These are phyloP conservation scores for Drosophila merina DNA, from an alignment of 2,888 invertebrate genomes.

Conservation along the genomic window DNA sequence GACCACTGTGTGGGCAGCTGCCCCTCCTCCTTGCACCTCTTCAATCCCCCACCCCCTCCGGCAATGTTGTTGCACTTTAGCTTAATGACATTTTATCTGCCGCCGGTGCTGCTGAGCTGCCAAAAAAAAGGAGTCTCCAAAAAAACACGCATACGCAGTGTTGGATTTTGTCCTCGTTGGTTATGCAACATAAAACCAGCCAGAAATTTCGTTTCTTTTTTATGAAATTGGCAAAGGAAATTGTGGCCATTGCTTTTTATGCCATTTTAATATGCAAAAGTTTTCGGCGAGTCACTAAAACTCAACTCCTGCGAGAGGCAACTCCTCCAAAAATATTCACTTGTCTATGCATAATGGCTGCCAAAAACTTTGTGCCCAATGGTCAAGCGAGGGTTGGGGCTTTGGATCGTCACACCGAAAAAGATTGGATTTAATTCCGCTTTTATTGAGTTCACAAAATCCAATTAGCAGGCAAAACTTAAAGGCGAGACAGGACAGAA, in stretches of 20 bases:
- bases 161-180: conserved; percentile 54
- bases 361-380: conserved; percentile 54
- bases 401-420: conserved; percentile 65
- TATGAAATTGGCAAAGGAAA: conserved; percentile 81
- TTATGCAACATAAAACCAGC: conserved; percentile 71
- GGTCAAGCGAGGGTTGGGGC: conserved; percentile 48
- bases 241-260: conserved; percentile 80
- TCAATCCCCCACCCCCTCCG: background rate
- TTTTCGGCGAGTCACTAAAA: conserved; percentile 46
- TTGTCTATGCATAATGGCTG: conserved; percentile 66
- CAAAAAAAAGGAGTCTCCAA: conserved; percentile 3
- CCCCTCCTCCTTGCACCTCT: conserved; percentile 4
- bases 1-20: conserved; percentile 76
- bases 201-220: conserved; percentile 49
- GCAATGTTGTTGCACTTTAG: conserved; percentile 69
- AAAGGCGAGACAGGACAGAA: conserved; percentile 43
- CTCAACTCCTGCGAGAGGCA: conserved; percentile 21
- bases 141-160: conserved; percentile 70
- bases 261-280: conserved; percentile 82
- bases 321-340: conserved; percentile 37
- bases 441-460: conserved; percentile 77
- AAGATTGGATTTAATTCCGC: conserved; percentile 70
- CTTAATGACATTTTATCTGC: conserved; percentile 78
- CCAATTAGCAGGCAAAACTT: conserved; percentile 75
- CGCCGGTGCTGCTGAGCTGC: conserved; percentile 32